A percentile compares a stretch with the other conserved stretches of the same genome.
These are phyloP conservation scores for Cantharis nigra DNA, from an alignment of 2,888 invertebrate species.

Conservation along the genomic window DNA sequence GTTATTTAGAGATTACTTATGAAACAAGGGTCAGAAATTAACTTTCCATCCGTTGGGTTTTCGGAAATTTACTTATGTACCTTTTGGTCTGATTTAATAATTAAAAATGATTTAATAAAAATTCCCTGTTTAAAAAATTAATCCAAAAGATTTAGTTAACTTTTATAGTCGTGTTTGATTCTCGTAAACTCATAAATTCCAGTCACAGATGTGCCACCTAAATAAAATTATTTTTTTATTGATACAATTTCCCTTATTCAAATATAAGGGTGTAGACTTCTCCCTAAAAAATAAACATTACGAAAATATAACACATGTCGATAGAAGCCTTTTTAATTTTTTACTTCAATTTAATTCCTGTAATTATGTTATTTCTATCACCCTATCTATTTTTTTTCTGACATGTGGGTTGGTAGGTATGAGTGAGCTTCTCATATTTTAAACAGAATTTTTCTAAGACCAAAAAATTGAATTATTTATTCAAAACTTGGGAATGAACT, in stretches of 20 bases:
- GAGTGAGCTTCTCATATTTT: neutral
- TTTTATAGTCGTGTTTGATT: conserved; percentile 16
- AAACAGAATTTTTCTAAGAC: too few relatives aligned
- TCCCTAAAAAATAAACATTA: conserved; percentile 29
- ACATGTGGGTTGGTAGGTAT: neutral
- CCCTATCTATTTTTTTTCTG: neutral
- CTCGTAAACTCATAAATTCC: conserved; percentile 33
- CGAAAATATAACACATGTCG: conserved; percentile 27
- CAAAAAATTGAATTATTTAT: too few relatives aligned
- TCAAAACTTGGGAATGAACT: neutral
- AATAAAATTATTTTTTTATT: conserved; percentile 25
- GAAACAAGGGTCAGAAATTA: neutral
- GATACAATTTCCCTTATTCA: conserved; percentile 26
- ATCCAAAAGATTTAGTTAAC: neutral
- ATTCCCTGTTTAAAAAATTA: neutral
- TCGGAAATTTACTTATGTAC: neutral
- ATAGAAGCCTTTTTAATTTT: neutral
- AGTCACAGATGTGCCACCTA: conserved; percentile 31
- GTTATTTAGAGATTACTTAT: neutral
- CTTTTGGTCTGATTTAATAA: neutral
- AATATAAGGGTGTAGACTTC: conserved; percentile 25
- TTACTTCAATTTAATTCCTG: neutral
- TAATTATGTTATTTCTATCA: neutral
- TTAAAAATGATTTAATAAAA: neutral
- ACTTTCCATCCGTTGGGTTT: neutral